A percentile compares a stretch with the other conserved stretches of the same genome.
Evolutionary conservation across 1,140 invertebrate species (phyloP).

Genomic region (Platyura marginata): DNA sequence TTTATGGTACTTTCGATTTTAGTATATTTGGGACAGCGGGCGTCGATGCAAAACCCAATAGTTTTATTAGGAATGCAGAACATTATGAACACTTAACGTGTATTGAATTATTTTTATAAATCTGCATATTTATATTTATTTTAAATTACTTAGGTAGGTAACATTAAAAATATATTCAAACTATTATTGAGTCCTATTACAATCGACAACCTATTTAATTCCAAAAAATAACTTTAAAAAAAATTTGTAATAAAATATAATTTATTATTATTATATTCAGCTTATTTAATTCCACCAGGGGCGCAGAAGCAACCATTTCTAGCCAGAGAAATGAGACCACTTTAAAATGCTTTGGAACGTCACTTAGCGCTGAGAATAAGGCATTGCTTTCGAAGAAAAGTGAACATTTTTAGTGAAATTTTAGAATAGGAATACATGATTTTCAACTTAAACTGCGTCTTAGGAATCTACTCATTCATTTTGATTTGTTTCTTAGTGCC

Average conservation of each 20-base stretch:
- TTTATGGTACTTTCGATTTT: too few species aligned
- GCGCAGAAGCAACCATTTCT: neutral
- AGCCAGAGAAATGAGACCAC: too few species aligned
- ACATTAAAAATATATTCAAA: too few species aligned
- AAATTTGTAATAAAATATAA: neutral
- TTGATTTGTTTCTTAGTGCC: too few species aligned
- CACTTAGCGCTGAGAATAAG: too few species aligned
- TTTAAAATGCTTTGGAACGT: too few species aligned
- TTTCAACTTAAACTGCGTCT: too few species aligned
- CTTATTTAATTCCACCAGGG: neutral
- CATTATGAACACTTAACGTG: neutral
- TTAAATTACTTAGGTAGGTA: neutral
- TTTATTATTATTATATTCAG: conserved; percentile 1
- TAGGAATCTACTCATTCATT: too few species aligned
- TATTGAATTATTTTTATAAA: neutral
- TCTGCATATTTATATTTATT: neutral
- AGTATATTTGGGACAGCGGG: too few species aligned
- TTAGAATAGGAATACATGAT: neutral
- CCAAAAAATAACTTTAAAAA: neutral
- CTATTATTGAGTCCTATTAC: too few species aligned
- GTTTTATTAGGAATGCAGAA: neutral
- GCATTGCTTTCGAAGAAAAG: conserved; percentile 3
- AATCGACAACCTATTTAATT: neutral
- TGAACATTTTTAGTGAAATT: conserved; percentile 3
- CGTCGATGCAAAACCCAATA: conserved; percentile 1